Base-by-base conservation (phyloP, 2,888 invertebrate species). In the Graphium colonna region DNA sequence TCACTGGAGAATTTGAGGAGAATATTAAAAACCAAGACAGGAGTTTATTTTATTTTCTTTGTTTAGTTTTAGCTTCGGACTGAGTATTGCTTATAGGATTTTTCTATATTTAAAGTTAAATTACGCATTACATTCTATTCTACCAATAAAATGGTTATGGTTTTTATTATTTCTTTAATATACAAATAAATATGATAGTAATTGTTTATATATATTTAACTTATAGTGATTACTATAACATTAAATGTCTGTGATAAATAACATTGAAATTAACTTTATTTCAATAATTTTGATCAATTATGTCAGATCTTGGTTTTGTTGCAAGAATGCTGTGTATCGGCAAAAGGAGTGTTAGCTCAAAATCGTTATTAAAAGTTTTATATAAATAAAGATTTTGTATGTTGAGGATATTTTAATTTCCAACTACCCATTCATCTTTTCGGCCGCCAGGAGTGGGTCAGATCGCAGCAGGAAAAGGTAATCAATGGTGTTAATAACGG, bases 171-270 rank as follows among this genome's bases (percentile, higher is more conserved):
- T 28, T 28, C 8, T 2, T n/a, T 33, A 33, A 33, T 33, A 33
- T 5, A 33, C 9, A 33, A 33, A n/a, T 33, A 33, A 33, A 33
- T 10, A 9, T 33, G 9, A 3, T n/a, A 33, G 4, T 31, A n/a
- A n/a, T n/a, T n/a, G n/a, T n/a, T n/a, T n/a, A n/a, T n/a, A n/a
- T 31, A 31, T 31, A 31, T 31, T 31, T 31, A 9, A 5, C 8
- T 31, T 31, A 10, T 7, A 10, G 9, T 31, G 9, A 9, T 31
- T 31, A 8, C 4, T 39, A 13, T 15, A 36, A 42, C 33, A 16
- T 18, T 12, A 46, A 21, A 12, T 48, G 39, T 28, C 53, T 53
- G 53, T 53, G 53, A 53, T 53, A 53, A 18, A 44, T 21, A 21
- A 38, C 12, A 12, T 21, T 40, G 8, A 15, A 33, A 26, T 40